Percentiles rank a stretch among this genome's conserved stretches.
These are phyloP conservation scores for Volucella inflata DNA, from an alignment of 2,888 invertebrate species.

Conservation along the genomic window DNA sequence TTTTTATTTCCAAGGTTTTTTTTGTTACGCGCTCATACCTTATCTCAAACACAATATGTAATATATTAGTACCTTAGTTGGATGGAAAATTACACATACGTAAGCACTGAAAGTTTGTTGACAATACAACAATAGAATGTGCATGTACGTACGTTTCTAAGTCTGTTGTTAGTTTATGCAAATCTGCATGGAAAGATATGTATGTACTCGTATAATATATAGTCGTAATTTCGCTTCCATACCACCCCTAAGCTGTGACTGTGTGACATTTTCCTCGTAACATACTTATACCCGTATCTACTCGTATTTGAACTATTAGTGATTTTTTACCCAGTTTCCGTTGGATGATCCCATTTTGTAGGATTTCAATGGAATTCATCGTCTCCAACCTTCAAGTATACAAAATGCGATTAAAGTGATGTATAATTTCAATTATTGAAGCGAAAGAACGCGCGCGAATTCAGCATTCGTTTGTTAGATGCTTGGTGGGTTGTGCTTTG, in stretches of 20 bases:
- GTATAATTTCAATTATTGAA: constrained; percentile 72
- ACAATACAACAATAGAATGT: too few species aligned
- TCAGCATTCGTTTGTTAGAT: constrained; percentile 42
- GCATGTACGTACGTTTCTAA: too few species aligned
- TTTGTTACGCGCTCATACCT: constrained; percentile 4
- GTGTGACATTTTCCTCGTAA: constrained; percentile 12
- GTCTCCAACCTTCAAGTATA: constrained; percentile 63
- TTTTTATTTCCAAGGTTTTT: constrained; percentile 28
- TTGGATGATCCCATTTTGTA: constrained; percentile 65
- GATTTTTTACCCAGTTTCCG: constrained; percentile 65
- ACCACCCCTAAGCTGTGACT: constrained; percentile 1
- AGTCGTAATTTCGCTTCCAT: too few species aligned
- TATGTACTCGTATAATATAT: neutral
- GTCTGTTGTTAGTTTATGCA: too few species aligned
- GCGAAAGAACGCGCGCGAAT: constrained; percentile 64
- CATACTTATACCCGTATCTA: constrained; percentile 5
- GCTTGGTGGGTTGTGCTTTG: neutral
- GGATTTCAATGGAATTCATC: constrained; percentile 34
- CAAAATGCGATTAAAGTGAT: constrained; percentile 64
- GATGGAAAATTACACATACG: too few species aligned
- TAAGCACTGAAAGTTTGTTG: too few species aligned
- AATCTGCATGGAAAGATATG: neutral
- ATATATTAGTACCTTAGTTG: neutral
- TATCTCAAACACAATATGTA: neutral
- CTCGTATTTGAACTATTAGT: neutral